Percentiles rank a stretch among this genome's conserved stretches.
Evolutionary conservation across 2,888 invertebrate species (phyloP).

Genomic region (Myathropa florea): DNA sequence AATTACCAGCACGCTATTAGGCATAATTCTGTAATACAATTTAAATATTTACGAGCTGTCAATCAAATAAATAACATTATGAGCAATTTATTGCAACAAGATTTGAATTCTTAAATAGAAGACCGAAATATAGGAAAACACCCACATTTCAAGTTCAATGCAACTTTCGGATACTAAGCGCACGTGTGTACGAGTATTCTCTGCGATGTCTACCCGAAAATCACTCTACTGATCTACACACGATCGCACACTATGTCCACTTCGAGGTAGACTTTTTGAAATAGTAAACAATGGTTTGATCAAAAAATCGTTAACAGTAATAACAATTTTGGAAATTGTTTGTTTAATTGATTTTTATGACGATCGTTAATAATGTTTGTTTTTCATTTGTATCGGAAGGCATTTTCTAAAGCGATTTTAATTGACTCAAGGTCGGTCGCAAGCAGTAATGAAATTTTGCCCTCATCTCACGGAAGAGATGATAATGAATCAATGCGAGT

Average conservation of each 20-base stretch:
- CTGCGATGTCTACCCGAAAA: neutral
- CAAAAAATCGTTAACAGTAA: conserved; percentile 69
- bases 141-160: conserved; percentile 48
- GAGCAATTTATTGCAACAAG: conserved; percentile 42
- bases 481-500: conserved; percentile 38
- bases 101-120: conserved; percentile 30
- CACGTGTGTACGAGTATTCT: neutral
- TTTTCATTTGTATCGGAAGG: conserved; percentile 50
- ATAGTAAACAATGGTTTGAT: conserved; percentile 56
- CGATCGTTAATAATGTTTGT: conserved; percentile 74
- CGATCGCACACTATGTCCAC: conserved; percentile 8
- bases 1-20: neutral
- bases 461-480: conserved; percentile 20
- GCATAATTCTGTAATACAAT: conserved; percentile 21
- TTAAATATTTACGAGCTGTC: conserved; percentile 53
- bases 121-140: neutral
- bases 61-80: conserved; percentile 45
- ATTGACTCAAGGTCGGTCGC: conserved; percentile 64
- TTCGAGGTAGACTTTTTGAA: neutral
- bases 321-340: conserved; percentile 62
- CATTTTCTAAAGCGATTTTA: conserved; percentile 51
- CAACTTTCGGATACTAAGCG: neutral
- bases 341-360: conserved; percentile 75
- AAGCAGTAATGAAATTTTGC: conserved; percentile 25
- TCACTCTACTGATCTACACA: neutral